Evolutionary conservation across 1,140 invertebrate species (phyloP), one percentile per base, ranked within the genome.

Genomic region (Platyura marginata): DNA sequence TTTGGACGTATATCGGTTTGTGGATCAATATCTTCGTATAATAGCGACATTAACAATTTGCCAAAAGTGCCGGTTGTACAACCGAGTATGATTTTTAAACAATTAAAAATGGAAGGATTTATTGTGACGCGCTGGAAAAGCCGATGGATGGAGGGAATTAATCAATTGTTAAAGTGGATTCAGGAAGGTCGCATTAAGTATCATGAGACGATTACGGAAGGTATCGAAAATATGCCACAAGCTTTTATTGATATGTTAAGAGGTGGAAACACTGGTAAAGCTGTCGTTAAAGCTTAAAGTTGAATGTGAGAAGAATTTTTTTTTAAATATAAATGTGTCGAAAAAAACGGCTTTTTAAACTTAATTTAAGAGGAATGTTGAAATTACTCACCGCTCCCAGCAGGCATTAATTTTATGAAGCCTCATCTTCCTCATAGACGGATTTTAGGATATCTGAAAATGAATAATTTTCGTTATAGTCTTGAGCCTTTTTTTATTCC

Each of bases 201-300:
- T 48, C 58, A 53, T 42, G 75, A 80, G 58, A 72, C 72, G 10
- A 48, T 75, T 3, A 69, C 66, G 1, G 55, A 73, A 22, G 77
- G 76, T 3, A 79, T 81, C 49, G 72, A 78, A 32, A 72, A 72
- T 42, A 72, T 75, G 57, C 68, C 66, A 19, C 51, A 70, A 15
- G 76, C 75, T 8, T 79, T 80, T 48, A 57, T 70, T 34, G 68
- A 67, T 18, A 66, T 79, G 53, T 58, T 81, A 21, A 55, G 55
- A 22, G 76, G 78, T 19, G 63, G 66, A 41, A 79, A 76, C 56
- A 63, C 54, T 16, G 78, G 77, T 21, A 80, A 81, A 63, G 68
- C 71, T 33, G 51, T 79, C 42, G 68, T 79, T 8, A 67, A 70
- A 60, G 62, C 58, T 11, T 62, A 51, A 56, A 22, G n/a, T n/a